Evolutionary conservation across 2,113 vertebrate species (phyloP).

Genomic region (Dascyllus trimaculatus): DNA sequence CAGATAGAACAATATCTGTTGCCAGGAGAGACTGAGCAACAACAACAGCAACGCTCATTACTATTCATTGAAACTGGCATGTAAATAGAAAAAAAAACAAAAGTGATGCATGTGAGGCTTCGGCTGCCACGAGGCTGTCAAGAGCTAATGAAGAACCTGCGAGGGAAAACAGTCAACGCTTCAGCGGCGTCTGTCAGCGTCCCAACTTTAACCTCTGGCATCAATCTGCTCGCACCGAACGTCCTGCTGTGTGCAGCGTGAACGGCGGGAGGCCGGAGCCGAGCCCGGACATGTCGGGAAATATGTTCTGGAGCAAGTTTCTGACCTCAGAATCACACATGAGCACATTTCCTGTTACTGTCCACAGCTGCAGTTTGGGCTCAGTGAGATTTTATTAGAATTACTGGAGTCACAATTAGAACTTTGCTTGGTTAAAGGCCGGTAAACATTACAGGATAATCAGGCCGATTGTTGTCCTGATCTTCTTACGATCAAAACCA

Average conservation of each 20-base stretch:
- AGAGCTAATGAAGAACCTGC: constrained; percentile 61
- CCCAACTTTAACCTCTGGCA: constrained; percentile 47
- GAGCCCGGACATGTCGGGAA: background rate
- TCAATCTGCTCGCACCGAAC: constrained; percentile 42
- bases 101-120: constrained; percentile 31
- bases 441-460: too few relatives aligned
- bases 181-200: constrained; percentile 17
- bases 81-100: constrained; percentile 52
- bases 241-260: background rate
- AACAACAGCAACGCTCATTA: constrained; percentile 65
- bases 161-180: constrained; percentile 18
- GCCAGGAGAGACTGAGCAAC: constrained; percentile 46
- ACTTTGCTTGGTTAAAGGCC: too few relatives aligned
- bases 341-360: background rate
- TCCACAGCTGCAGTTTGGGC: background rate
- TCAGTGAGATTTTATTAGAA: background rate
- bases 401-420: too few relatives aligned
- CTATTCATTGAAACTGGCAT: constrained; percentile 75
- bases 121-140: constrained; percentile 20
- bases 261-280: too few relatives aligned
- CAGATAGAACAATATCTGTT: constrained; percentile 39
- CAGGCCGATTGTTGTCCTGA: too few relatives aligned
- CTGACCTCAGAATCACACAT: background rate
- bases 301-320: background rate
- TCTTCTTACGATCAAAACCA: too few relatives aligned